phyloP scores from a whole-genome alignment of 2,797 vertebrate genomes.

The Poecilia picta region DNA sequence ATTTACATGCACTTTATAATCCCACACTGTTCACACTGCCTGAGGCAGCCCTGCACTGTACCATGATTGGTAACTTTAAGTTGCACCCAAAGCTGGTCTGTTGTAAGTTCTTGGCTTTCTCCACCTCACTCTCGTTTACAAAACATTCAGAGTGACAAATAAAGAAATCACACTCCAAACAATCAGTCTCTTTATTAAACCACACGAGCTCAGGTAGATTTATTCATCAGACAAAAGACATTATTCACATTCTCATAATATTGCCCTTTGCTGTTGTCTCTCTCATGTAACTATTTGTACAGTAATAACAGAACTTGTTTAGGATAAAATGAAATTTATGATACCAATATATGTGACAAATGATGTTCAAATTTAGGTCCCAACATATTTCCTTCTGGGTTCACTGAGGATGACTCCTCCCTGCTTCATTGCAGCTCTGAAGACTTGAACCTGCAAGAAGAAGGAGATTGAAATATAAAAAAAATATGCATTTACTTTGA shows the following conservation, averaged over 20 bases:
- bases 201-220: slow-evolving; percentile 2
- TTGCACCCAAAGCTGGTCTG: slow-evolving; percentile 15
- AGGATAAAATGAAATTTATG: slow-evolving; percentile 26
- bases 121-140: slow-evolving; percentile 61
- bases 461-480: not conserved
- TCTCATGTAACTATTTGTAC: not conserved
- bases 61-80: slow-evolving; percentile 16
- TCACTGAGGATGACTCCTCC: slow-evolving; percentile 88
- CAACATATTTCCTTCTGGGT: slow-evolving; percentile 84
- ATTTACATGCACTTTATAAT: slow-evolving; percentile 66
- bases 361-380: slow-evolving; percentile 22
- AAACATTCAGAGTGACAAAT: slow-evolving; percentile 59
- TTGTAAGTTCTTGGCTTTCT: slow-evolving; percentile 42
- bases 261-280: not conserved
- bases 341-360: slow-evolving; percentile 11
- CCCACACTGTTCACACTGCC: slow-evolving; percentile 54
- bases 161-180: slow-evolving; percentile 48
- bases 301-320: not conserved
- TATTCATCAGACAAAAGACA: not conserved
- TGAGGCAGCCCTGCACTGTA: slow-evolving; percentile 63
- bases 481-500: not conserved
- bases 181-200: slow-evolving; percentile 33
- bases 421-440: slow-evolving; percentile 86
- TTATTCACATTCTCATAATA: slow-evolving; percentile 17
- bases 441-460: slow-evolving; percentile 83